A percentile compares a stretch with the other conserved stretches of the same genome.
These are phyloP conservation scores for Etheostoma nigrum DNA, from an alignment of 2,797 vertebrate genomes.

Conservation along the genomic window DNA sequence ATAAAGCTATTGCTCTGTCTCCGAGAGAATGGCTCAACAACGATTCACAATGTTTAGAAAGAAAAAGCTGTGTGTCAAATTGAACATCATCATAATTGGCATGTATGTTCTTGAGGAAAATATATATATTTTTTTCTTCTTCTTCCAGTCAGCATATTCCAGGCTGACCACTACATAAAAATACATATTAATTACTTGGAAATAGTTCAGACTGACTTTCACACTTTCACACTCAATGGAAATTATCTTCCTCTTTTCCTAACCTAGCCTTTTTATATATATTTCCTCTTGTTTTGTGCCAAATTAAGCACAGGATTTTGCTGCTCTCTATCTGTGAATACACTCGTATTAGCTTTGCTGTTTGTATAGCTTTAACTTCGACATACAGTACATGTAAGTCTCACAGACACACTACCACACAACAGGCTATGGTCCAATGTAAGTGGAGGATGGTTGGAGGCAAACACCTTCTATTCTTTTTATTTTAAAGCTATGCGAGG, in stretches of 20 bases:
- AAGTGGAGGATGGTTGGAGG: neutral
- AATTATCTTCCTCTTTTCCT: slow-evolving; percentile 18
- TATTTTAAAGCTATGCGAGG: neutral
- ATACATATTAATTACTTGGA: slow-evolving; percentile 56
- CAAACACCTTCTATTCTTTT: neutral
- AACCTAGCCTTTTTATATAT: slow-evolving; percentile 21
- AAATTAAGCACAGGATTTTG: slow-evolving; percentile 54
- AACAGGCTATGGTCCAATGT: slow-evolving; percentile 12
- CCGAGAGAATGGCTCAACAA: slow-evolving; percentile 38
- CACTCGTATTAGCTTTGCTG: slow-evolving; percentile 45
- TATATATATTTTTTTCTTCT: neutral
- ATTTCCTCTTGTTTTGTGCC: slow-evolving; percentile 10
- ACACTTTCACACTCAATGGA: slow-evolving; percentile 33
- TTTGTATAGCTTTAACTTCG: slow-evolving; percentile 43
- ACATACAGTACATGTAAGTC: neutral
- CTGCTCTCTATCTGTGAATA: slow-evolving; percentile 46
- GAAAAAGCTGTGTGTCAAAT: slow-evolving; percentile 21
- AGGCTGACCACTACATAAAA: slow-evolving; percentile 7
- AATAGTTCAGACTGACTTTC: slow-evolving; percentile 60
- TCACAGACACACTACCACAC: slow-evolving; percentile 17
- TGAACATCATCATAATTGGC: slow-evolving; percentile 33
- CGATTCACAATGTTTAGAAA: slow-evolving; percentile 36
- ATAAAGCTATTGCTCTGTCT: slow-evolving; percentile 56
- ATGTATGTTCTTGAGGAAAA: slow-evolving; percentile 13
- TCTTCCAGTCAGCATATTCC: neutral